Evolutionary conservation across 2,113 vertebrate genomes (phyloP).

Genomic region (Probosciger aterrimus): DNA sequence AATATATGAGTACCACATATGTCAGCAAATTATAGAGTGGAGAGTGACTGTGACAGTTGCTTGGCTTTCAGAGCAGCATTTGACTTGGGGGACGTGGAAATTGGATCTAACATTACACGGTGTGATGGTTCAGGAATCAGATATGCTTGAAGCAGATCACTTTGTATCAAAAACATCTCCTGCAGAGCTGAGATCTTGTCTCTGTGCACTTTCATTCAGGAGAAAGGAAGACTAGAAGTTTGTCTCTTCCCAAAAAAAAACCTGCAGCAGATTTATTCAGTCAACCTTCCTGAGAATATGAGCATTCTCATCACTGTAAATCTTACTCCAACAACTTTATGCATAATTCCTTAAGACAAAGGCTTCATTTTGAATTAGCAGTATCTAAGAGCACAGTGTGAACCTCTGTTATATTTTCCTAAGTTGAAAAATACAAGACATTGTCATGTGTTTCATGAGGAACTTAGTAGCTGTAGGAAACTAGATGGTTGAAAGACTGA

Average conservation of each 20-base stretch:
- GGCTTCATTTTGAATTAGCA: not conserved
- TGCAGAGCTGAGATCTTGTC: not conserved
- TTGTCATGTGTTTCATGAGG: not conserved
- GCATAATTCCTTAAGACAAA: not conserved
- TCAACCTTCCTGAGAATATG: not conserved
- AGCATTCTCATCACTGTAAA: not conserved
- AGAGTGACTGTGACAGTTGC: not conserved
- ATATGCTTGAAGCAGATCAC: not conserved
- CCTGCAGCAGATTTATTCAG: not conserved
- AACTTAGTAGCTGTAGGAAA: not conserved
- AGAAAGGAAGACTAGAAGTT: not conserved
- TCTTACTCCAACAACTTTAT: not conserved
- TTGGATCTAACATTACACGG: not conserved
- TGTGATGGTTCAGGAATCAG: not conserved
- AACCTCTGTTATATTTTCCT: not conserved
- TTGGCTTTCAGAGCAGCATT: not conserved
- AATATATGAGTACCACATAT: not conserved
- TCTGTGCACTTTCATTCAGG: not conserved
- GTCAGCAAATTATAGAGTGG: not conserved
- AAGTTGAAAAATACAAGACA: not conserved
- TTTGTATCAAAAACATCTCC: not conserved
- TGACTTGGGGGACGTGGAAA: not conserved
- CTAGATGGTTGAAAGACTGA: not conserved
- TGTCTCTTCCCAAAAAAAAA: not conserved
- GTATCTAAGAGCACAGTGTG: not conserved